Conservation (phyloP, 1,140 invertebrate species). For the Popillia japonica region DNA sequence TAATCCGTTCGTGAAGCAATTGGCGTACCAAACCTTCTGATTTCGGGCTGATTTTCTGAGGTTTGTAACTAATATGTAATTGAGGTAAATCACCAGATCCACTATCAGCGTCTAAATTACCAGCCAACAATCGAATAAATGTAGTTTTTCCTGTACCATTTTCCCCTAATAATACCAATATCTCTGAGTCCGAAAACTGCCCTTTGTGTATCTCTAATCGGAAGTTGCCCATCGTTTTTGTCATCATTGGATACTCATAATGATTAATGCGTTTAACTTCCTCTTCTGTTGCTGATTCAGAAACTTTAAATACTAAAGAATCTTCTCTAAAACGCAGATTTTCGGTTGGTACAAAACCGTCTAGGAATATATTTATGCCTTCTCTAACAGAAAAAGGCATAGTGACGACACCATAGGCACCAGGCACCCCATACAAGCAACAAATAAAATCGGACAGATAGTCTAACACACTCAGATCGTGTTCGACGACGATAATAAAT, state of each 20-base stretch:
- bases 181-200: constrained; percentile 99
- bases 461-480: constrained; percentile 98
- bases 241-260: constrained; percentile 93
- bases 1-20: constrained; percentile 94
- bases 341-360: constrained; percentile 99
- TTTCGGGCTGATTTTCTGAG: constrained; percentile 99
- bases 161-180: constrained; percentile 97
- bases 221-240: constrained; percentile 87
- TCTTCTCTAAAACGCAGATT: constrained; percentile 98
- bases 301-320: constrained; percentile 97
- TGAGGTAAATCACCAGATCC: constrained; percentile 87
- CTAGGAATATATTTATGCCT: constrained; percentile 99
- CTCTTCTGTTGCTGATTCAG: constrained; percentile 96
- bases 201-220: constrained; percentile 83
- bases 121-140: constrained; percentile 98
- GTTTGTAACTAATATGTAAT: constrained; percentile 99
- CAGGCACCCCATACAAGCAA: constrained; percentile 97
- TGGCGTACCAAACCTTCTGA: constrained; percentile 92
- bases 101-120: constrained; percentile 90
- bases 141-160: constrained; percentile 99
- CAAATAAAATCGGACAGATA: constrained; percentile 99
- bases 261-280: constrained; percentile 96
- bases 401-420: constrained; percentile 99
- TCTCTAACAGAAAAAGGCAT: constrained; percentile 99
- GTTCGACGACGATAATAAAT: constrained; percentile 99